These are phyloP conservation scores for Cartodere bifasciata DNA, from an alignment of 2,888 invertebrate genomes.

Conservation along the genomic window DNA sequence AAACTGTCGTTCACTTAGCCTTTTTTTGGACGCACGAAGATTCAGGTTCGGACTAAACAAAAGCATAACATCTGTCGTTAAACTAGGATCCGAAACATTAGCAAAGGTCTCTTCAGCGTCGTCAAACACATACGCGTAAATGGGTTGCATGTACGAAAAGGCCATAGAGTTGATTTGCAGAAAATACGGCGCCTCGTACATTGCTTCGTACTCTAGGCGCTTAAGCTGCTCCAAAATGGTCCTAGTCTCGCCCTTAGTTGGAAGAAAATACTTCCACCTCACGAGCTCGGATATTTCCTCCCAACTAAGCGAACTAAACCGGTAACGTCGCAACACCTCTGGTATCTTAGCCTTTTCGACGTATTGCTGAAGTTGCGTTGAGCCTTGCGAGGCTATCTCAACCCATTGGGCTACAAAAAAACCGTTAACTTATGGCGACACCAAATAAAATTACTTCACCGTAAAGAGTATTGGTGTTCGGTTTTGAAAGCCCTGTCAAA, in stretches of 20 bases:
- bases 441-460: conserved; percentile 14
- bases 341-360: conserved; percentile 46
- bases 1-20: conserved; percentile 47
- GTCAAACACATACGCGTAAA: conserved; percentile 45
- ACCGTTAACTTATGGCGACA: neutral
- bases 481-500: conserved; percentile 54
- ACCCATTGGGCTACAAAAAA: conserved; percentile 43
- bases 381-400: conserved; percentile 44
- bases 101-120: conserved; percentile 29
- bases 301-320: conserved; percentile 24
- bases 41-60: conserved; percentile 53
- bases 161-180: conserved; percentile 34
- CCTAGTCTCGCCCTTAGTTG: conserved; percentile 31
- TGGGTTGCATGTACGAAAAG: conserved; percentile 31
- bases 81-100: conserved; percentile 43
- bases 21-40: conserved; percentile 51
- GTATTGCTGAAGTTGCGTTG: conserved; percentile 41
- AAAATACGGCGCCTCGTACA: conserved; percentile 43
- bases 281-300: conserved; percentile 35
- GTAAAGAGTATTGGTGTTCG: conserved; percentile 28
- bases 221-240: conserved; percentile 37
- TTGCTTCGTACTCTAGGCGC: conserved; percentile 45
- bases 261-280: conserved; percentile 44
- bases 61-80: conserved; percentile 53
- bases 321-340: conserved; percentile 39